These are phyloP conservation scores for Petrophora chlorosata DNA, from an alignment of 2,888 invertebrate species.

Conservation along the genomic window DNA sequence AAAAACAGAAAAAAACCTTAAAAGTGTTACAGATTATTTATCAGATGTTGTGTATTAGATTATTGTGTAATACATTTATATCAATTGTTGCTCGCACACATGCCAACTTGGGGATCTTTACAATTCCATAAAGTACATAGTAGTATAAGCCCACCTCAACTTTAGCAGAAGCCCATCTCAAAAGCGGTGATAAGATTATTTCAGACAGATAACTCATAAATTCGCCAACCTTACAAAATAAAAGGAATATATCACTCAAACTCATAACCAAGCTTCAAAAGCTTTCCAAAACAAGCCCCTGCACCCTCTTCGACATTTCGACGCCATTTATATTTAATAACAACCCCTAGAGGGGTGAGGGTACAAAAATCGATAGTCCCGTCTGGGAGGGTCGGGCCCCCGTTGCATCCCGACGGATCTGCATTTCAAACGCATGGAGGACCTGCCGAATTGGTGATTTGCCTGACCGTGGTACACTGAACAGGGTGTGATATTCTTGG, in stretches of 20 bases:
- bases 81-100: too few relatives aligned
- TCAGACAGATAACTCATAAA: neutral
- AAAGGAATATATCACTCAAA: constrained; percentile 30
- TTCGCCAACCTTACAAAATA: constrained; percentile 8
- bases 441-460: constrained; percentile 22
- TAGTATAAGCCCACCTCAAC: too few relatives aligned
- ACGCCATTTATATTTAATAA: constrained; percentile 76
- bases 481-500: too few relatives aligned
- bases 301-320: constrained; percentile 53
- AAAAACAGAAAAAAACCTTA: too few relatives aligned
- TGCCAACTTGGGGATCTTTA: too few relatives aligned
- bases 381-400: constrained; percentile 71
- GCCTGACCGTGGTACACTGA: too few relatives aligned
- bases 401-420: constrained; percentile 27
- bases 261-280: constrained; percentile 30
- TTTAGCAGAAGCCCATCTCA: too few relatives aligned
- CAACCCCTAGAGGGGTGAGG: constrained; percentile 61
- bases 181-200: too few relatives aligned
- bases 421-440: constrained; percentile 21
- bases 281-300: constrained; percentile 23
- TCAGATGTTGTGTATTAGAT: too few relatives aligned
- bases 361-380: constrained; percentile 70
- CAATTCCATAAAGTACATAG: too few relatives aligned
- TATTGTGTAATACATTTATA: too few relatives aligned
- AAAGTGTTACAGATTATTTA: too few relatives aligned